These are phyloP conservation scores for Drosophila emarginata DNA, from an alignment of 2,888 invertebrate genomes.

Conservation along the genomic window DNA sequence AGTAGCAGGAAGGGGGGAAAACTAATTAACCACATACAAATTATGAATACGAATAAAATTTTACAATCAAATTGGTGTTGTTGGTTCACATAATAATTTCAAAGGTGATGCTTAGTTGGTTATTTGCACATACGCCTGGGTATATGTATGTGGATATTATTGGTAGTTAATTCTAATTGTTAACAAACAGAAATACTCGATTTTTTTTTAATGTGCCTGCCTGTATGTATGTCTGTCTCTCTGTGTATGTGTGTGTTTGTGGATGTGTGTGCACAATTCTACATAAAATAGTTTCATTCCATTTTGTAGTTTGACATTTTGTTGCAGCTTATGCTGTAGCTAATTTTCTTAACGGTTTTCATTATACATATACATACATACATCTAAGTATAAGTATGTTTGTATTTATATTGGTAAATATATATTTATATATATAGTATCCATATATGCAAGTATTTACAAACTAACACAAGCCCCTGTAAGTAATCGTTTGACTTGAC, in stretches of 20 bases:
- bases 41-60: constrained; percentile 15
- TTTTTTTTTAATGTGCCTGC: constrained; percentile 23
- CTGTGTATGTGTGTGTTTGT: neutral
- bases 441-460: constrained; percentile 59
- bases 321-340: constrained; percentile 10
- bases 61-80: constrained; percentile 49
- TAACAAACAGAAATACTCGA: constrained; percentile 76
- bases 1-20: neutral
- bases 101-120: constrained; percentile 72
- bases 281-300: constrained; percentile 74
- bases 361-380: constrained; percentile 32
- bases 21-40: constrained; percentile 27
- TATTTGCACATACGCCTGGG: constrained; percentile 15
- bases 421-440: constrained; percentile 26
- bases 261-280: constrained; percentile 54
- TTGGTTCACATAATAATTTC: constrained; percentile 69
- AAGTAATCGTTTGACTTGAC: constrained; percentile 65
- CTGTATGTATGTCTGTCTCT: neutral
- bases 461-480: constrained; percentile 77
- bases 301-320: constrained; percentile 47
- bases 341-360: constrained; percentile 49
- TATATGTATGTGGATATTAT: constrained; percentile 23
- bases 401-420: neutral
- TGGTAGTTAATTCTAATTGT: constrained; percentile 35
- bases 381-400: neutral